Conservation (phyloP, 2,797 vertebrate species). For the Dipus sagitta region DNA sequence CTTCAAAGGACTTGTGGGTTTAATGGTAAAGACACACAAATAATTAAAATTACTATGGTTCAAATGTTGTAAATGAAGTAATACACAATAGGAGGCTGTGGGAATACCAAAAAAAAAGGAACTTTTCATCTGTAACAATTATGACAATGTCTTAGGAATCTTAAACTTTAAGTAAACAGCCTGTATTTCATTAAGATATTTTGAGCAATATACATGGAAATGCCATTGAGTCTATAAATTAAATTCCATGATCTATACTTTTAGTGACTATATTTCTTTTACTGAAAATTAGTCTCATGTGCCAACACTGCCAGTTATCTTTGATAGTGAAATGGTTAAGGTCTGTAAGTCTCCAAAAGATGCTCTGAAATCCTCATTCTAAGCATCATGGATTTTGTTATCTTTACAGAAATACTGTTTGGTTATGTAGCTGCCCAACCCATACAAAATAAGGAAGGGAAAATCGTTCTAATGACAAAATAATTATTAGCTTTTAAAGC, state of each 20-base stretch:
- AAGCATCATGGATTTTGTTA: conserved; percentile 20
- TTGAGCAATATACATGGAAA: conserved; percentile 34
- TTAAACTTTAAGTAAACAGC: conserved; percentile 33
- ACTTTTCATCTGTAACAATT: not conserved
- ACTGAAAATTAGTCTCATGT: conserved; percentile 7
- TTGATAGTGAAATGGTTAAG: not conserved
- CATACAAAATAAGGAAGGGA: not conserved
- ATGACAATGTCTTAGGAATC: conserved; percentile 39
- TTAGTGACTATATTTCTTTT: not conserved
- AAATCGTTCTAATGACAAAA: conserved; percentile 54
- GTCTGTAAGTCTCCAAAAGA: conserved; percentile 38
- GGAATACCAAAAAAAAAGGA: conserved; percentile 31
- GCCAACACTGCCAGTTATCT: conserved; percentile 19
- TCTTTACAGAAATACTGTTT: not conserved
- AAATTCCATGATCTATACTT: conserved; percentile 29
- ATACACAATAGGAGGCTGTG: not conserved
- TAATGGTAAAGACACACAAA: conserved; percentile 64
- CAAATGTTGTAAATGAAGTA: conserved; percentile 52
- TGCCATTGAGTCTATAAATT: conserved; percentile 13
- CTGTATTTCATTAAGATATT: conserved; percentile 53
- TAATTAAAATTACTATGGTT: conserved; percentile 48
- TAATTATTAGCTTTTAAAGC: not conserved
- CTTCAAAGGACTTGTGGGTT: conserved; percentile 59
- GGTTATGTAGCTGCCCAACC: not conserved
- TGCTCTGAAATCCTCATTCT: not conserved